Base-by-base conservation (phyloP, 2,888 invertebrate genomes). In the Sesia bembeciformis region DNA sequence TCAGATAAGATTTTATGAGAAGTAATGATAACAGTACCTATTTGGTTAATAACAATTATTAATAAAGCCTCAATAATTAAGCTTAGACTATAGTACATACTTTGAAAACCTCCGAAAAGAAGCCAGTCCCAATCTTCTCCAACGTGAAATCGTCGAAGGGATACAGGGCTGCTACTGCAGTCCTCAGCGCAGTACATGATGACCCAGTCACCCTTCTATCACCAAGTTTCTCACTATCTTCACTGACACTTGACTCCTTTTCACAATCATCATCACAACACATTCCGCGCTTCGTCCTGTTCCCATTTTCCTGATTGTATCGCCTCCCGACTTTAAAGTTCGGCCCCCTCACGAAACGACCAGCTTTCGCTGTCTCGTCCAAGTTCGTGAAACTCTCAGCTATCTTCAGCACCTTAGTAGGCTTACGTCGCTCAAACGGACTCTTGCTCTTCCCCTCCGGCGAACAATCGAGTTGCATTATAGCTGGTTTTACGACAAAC, bases 71-170 rank as follows among this genome's bases (percentile, higher is more conserved):
- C n/a, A n/a, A n/a, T n/a, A n/a, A n/a, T n/a, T n/a, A n/a, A n/a
- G n/a, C 5, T 43, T 43, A 43, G 8, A 43, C n/a, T 8, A 46
- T 43, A 4, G 53, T 46, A 84, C 93, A 91, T 90, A 98, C 98
- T 95, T 98, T 98, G 90, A 96, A 98, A 60, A 98, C 98, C 90
- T 98, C 97, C 4, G 98, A 98, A 91, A 98, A 98, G 90, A 98
- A 98, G 61, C 98, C 98, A 53, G 94, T 92, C 52, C 98, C 98
- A 72, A 98, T 96, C 87, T 96, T 96, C 85, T 97, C 97, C 78
- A 95, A 93, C 64, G 93, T 91, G 85, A 98, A 98, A 91, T 98
- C 98, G 86, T 98, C 98, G 65, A 97, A 93, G 51, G 97, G 93
- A 78, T 97, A 96, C 54, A 98, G 91, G 50, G 96, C 95, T 52